Evolutionary conservation across 2,888 invertebrate species (phyloP), one percentile per base, ranked within the genome.

Genomic region (Podotricha telesiphe): DNA sequence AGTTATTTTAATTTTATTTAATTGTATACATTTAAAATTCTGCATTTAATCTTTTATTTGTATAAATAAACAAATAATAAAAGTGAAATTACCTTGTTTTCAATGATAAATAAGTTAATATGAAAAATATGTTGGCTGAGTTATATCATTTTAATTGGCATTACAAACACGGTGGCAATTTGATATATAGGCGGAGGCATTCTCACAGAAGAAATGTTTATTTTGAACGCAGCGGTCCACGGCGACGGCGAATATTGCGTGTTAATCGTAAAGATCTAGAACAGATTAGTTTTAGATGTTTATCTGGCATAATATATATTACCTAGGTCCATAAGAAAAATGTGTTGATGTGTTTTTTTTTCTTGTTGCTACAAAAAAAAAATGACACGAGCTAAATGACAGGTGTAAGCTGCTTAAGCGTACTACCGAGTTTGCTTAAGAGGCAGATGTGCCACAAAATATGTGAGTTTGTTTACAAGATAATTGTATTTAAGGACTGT

Each of bases 131-230:
- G 67, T 53, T 45, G 40, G 48, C 40, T 66, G 63, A 79, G 80
- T 88, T 87, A 82, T 84, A 82, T 85, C 84, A 86, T 80, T 79
- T 79, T 88, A 87, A 86, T 86, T 86, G 85, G 80, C 73, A 79
- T 78, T 76, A 74, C 71, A 72, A 73, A 74, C 73, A 65, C 66
- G 71, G 67, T 65, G 68, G 74, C 70, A 62, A 68, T 68, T 70
- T 74, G 72, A 76, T 70, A 67, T 73, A 73, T 75, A 70, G 71
- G 67, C 67, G 68, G 66, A 69, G 71, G 69, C 56, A 69, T 68
- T 71, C 68, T 66, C 55, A 65, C 59, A 62, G 55, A 72, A 75
- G 61, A 68, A 73, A 73, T 75, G 76, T 75, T 76, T 75, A 69
- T 71, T 76, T 75, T 73, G 75, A 78, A 77, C 77, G 80, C 76